Conservation (phyloP, 1,140 invertebrate genomes). For the Doryteuthis pealeii region DNA sequence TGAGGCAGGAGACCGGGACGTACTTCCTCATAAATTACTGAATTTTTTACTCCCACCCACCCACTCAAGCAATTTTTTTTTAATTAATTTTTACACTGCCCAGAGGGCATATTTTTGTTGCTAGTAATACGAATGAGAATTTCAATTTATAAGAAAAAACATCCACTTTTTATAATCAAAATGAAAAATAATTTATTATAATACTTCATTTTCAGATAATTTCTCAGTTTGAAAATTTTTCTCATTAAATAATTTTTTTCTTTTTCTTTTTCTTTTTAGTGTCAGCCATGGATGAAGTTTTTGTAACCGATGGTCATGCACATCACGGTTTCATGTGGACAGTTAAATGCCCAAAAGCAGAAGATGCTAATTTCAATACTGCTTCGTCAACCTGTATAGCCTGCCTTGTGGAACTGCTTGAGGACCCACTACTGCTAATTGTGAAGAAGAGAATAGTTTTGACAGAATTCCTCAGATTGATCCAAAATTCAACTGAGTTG, state of each 20-base stretch:
- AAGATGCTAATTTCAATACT: not conserved
- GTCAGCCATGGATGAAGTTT: not conserved
- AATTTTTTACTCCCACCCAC: too few relatives aligned
- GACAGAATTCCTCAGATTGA: not conserved
- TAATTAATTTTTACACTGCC: too few relatives aligned
- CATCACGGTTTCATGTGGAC: not conserved
- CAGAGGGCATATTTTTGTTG: too few relatives aligned
- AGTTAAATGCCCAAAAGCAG: not conserved
- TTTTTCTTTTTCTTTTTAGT: not conserved
- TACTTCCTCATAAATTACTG: too few relatives aligned
- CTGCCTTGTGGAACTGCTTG: not conserved
- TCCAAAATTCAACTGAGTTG: not conserved
- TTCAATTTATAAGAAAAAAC: too few relatives aligned
- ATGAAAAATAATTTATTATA: too few relatives aligned
- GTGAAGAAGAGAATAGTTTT: conserved; percentile 1
- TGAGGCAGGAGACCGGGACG: too few relatives aligned
- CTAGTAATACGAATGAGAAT: too few relatives aligned
- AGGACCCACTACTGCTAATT: not conserved
- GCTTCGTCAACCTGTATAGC: not conserved
- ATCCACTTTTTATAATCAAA: too few relatives aligned
- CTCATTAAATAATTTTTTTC: not conserved
- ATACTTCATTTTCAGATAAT: too few relatives aligned
- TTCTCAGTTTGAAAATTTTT: too few relatives aligned
- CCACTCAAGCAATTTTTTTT: too few relatives aligned
- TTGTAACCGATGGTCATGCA: not conserved